Conservation (phyloP, 2,888 invertebrate species). For the Drosophila nr. medialis region DNA sequence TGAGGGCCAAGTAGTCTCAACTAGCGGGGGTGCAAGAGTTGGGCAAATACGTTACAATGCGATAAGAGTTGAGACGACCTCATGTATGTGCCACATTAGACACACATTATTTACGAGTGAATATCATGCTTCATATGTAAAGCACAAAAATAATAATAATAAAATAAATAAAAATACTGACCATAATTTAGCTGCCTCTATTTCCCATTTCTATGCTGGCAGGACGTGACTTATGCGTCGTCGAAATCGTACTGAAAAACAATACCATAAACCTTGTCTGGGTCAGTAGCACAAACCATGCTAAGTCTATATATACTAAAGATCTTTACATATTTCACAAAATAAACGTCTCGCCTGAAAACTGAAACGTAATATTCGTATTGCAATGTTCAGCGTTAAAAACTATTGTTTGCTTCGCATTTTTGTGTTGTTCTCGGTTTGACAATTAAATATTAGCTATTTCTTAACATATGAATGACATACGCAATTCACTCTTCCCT, state of each 20-base stretch:
- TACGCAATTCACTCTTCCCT: background rate
- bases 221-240: conserved; percentile 73
- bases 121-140: conserved; percentile 31
- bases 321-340: background rate
- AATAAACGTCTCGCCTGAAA: background rate
- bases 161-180: conserved; percentile 3
- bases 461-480: conserved; percentile 35
- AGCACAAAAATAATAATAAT: background rate
- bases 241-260: conserved; percentile 49
- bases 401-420: background rate
- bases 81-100: conserved; percentile 10
- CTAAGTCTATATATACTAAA: conserved; percentile 2
- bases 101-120: conserved; percentile 42
- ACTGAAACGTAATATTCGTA: conserved; percentile 34
- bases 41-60: conserved; percentile 18
- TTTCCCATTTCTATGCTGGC: conserved; percentile 39
- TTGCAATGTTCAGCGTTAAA: conserved; percentile 39
- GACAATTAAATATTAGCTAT: conserved; percentile 33
- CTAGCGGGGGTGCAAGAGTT: background rate
- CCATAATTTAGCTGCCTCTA: conserved; percentile 17
- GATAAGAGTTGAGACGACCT: conserved; percentile 16
- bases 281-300: conserved; percentile 54
- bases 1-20: conserved; percentile 5
- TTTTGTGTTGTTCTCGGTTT: conserved; percentile 13
- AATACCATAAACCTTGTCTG: conserved; percentile 77